Evolutionary conservation across 2,113 vertebrate species (phyloP).

Genomic region (Polypterus bichir): DNA sequence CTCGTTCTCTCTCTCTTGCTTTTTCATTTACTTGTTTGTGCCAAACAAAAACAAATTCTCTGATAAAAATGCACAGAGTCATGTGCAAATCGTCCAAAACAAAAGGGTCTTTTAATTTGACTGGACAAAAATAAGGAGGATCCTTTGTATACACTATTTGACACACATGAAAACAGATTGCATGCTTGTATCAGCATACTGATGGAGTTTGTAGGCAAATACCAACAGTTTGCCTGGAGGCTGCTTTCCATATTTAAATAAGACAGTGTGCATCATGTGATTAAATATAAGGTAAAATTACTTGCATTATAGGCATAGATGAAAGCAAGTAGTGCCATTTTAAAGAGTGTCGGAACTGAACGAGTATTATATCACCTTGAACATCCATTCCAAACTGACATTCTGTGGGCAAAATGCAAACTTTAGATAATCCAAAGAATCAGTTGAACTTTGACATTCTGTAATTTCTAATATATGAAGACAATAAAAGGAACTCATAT

Average conservation of each 20-base stretch:
- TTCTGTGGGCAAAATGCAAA: no score
- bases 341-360: no score
- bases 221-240: constrained; percentile 26
- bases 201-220: constrained; percentile 6
- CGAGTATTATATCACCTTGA: no score
- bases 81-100: constrained; percentile 50
- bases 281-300: no score
- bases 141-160: constrained; percentile 54
- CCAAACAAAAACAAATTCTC: constrained; percentile 1
- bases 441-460: no score
- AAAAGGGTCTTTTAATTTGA: constrained; percentile 56
- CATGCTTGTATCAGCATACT: constrained; percentile 36
- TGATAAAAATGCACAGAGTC: constrained; percentile 52
- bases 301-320: no score
- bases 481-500: no score
- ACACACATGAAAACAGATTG: constrained; percentile 43
- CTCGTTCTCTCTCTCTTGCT: background rate
- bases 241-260: constrained; percentile 21
- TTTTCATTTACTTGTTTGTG: background rate
- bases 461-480: no score
- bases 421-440: no score
- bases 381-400: no score
- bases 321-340: no score
- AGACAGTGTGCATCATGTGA: background rate
- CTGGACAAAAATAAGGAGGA: constrained; percentile 55